Conservation (phyloP, 2,888 invertebrate genomes). For the Rotaria sp. region DNA sequence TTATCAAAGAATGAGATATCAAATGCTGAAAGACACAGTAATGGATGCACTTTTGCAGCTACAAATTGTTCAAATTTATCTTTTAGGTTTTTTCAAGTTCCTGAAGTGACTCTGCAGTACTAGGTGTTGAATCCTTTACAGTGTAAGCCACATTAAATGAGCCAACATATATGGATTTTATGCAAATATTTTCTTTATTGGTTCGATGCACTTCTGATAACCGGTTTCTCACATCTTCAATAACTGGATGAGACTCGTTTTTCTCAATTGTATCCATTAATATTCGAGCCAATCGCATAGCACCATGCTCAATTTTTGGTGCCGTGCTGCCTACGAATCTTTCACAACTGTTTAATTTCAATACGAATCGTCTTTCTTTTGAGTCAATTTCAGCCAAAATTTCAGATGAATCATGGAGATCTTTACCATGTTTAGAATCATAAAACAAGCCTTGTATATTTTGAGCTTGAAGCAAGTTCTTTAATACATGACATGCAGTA, state of each 20-base stretch:
- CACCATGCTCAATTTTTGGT: neutral
- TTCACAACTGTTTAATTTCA: neutral
- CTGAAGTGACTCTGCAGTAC: neutral
- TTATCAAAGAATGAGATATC: neutral
- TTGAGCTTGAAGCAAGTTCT: neutral
- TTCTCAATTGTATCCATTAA: neutral
- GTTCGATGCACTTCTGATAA: neutral
- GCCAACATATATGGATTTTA: neutral
- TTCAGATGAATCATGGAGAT: neutral
- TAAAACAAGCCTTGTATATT: neutral
- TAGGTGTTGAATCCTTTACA: neutral
- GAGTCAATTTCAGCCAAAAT: neutral
- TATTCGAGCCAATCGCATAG: neutral
- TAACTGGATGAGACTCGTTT: neutral
- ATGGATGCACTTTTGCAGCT: neutral
- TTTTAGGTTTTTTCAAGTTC: neutral
- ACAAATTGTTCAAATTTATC: neutral
- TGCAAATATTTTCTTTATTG: neutral
- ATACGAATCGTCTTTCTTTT: neutral
- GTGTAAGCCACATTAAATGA: neutral
- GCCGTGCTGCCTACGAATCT: neutral
- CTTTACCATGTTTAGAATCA: neutral
- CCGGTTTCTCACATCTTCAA: neutral
- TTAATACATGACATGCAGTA: neutral
- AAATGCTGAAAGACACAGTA: neutral